Conservation (phyloP, 1,140 invertebrate genomes). For the Drosophila ercepeae region DNA sequence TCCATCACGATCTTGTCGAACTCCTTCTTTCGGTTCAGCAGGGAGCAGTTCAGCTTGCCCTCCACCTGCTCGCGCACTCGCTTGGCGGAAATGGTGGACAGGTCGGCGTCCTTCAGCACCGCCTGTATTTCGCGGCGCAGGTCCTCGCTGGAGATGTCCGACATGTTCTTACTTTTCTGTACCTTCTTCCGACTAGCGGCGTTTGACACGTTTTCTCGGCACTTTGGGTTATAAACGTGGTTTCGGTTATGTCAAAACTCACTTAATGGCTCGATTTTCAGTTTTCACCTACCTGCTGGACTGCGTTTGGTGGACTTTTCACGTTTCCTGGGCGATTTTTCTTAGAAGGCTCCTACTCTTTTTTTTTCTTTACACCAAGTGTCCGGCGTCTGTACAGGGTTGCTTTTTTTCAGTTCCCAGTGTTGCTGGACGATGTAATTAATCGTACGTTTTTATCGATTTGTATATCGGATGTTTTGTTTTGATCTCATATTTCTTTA, state of each 20-base stretch:
- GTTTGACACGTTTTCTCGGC: slow-evolving; percentile 28
- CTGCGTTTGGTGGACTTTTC: slow-evolving; percentile 29
- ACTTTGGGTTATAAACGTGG: slow-evolving; percentile 3
- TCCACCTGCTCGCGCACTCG: slow-evolving; percentile 95
- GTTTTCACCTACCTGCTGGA: slow-evolving; percentile 9
- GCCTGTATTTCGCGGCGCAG: slow-evolving; percentile 68
- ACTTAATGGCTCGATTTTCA: background rate
- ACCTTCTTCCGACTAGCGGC: background rate
- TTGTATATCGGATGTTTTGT: background rate
- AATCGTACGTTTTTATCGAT: too few relatives aligned
- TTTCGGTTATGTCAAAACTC: background rate
- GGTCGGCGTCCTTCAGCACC: slow-evolving; percentile 94
- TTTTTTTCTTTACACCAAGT: slow-evolving; percentile 60
- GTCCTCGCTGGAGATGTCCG: slow-evolving; percentile 76
- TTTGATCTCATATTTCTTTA: background rate
- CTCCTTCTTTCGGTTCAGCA: slow-evolving; percentile 91
- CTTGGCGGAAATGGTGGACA: slow-evolving; percentile 93
- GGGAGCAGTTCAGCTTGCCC: slow-evolving; percentile 90
- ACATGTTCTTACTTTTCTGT: slow-evolving; percentile 63
- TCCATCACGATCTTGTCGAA: slow-evolving; percentile 93
- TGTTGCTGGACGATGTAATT: background rate
- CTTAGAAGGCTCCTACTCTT: slow-evolving; percentile 22
- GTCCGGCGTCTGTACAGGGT: slow-evolving; percentile 66
- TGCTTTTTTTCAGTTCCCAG: slow-evolving; percentile 16
- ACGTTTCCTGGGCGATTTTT: slow-evolving; percentile 26